These are phyloP conservation scores for Sycophila texana DNA, from an alignment of 2,888 invertebrate genomes.

Conservation along the genomic window DNA sequence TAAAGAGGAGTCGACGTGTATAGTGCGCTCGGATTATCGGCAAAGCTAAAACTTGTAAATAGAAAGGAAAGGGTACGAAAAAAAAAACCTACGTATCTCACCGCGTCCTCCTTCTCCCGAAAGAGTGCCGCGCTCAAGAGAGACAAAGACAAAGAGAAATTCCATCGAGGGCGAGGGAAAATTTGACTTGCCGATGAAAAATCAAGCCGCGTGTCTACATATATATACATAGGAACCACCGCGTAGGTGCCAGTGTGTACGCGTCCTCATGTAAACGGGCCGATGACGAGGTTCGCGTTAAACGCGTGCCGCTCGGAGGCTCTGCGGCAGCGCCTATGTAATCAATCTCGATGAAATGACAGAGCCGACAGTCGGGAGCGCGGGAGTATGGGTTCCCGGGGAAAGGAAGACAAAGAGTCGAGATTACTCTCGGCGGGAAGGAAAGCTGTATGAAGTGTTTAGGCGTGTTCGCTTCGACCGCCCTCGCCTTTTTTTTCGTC, in stretches of 20 bases:
- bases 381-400: slow-evolving; percentile 20
- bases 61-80: neutral
- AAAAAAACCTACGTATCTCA: neutral
- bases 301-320: slow-evolving; percentile 12
- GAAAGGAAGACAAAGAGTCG: slow-evolving; percentile 50
- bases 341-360: slow-evolving; percentile 59
- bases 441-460: slow-evolving; percentile 36
- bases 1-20: neutral
- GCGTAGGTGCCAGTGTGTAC: neutral
- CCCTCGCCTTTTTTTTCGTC: neutral
- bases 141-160: neutral
- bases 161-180: slow-evolving; percentile 7
- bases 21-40: slow-evolving; percentile 10
- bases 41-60: neutral
- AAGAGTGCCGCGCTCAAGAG: no score
- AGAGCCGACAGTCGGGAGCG: slow-evolving; percentile 50
- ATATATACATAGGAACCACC: neutral
- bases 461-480: slow-evolving; percentile 16
- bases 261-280: neutral
- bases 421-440: slow-evolving; percentile 49
- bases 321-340: slow-evolving; percentile 34
- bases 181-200: slow-evolving; percentile 45
- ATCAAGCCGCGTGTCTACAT: slow-evolving; percentile 8
- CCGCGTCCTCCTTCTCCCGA: neutral
- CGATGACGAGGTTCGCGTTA: slow-evolving; percentile 10